These are phyloP conservation scores for Dinomys branickii DNA, from an alignment of 2,113 vertebrate genomes.

Conservation along the genomic window DNA sequence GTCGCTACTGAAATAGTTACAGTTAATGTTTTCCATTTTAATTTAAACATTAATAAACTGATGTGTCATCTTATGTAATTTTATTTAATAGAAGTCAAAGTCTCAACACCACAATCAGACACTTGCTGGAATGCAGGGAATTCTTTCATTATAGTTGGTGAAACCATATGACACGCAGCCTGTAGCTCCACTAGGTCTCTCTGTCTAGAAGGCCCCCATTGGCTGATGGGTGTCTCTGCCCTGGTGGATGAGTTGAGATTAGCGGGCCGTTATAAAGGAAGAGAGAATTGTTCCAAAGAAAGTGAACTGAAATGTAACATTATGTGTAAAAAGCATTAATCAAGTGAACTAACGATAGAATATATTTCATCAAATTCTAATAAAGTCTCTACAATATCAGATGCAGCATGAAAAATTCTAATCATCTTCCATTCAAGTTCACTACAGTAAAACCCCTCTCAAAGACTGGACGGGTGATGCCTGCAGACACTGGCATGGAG, in stretches of 20 bases:
- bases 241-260: neutral
- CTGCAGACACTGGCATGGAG: neutral
- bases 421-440: neutral
- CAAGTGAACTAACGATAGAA: neutral
- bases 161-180: neutral
- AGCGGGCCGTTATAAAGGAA: neutral
- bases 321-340: neutral
- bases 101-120: neutral
- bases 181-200: neutral
- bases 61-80: neutral
- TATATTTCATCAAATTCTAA: slow-evolving; percentile 49
- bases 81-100: neutral
- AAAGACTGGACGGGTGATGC: slow-evolving; percentile 31
- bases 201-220: neutral
- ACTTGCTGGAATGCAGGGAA: neutral
- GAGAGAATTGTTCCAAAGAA: neutral
- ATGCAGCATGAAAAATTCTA: slow-evolving; percentile 21
- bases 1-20: neutral
- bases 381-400: slow-evolving; percentile 50
- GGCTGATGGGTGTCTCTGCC: neutral
- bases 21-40: neutral
- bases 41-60: neutral
- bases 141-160: neutral
- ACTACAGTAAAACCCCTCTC: slow-evolving; percentile 37
- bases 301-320: neutral